These are phyloP conservation scores for Triops cancriformis DNA, from an alignment of 1,140 invertebrate genomes.

Conservation along the genomic window DNA sequence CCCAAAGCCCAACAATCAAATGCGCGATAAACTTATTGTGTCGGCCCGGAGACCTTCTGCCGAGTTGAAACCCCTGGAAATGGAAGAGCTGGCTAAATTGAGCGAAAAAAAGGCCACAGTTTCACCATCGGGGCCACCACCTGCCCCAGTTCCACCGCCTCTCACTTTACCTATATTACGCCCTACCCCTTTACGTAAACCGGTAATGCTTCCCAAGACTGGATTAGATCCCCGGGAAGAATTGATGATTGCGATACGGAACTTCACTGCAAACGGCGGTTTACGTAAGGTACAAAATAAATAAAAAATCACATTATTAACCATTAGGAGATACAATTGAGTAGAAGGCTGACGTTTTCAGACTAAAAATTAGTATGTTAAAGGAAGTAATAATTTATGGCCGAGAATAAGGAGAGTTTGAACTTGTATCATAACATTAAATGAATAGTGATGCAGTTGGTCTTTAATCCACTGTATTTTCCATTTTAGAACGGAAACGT, in stretches of 20 bases:
- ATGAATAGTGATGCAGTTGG: no score
- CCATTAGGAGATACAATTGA: no score
- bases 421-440: no score
- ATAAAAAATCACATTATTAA: no score
- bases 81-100: conserved; percentile 15
- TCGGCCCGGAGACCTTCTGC: conserved; percentile 24
- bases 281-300: conserved; percentile 43
- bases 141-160: background rate
- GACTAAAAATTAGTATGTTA: no score
- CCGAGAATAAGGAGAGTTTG: no score
- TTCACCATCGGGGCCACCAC: background rate
- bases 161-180: background rate
- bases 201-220: background rate
- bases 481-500: no score
- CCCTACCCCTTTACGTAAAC: conserved; percentile 1
- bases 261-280: conserved; percentile 52
- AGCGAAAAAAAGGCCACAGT: background rate
- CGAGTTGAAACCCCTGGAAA: conserved; percentile 15
- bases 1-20: background rate
- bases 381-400: no score
- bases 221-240: conserved; percentile 51
- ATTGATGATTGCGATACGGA: conserved; percentile 60
- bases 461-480: no score
- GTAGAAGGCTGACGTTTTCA: no score
- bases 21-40: conserved; percentile 25